These are phyloP conservation scores for Ditylenchus dipsaci DNA, from an alignment of 1,140 invertebrate genomes.

Conservation along the genomic window DNA sequence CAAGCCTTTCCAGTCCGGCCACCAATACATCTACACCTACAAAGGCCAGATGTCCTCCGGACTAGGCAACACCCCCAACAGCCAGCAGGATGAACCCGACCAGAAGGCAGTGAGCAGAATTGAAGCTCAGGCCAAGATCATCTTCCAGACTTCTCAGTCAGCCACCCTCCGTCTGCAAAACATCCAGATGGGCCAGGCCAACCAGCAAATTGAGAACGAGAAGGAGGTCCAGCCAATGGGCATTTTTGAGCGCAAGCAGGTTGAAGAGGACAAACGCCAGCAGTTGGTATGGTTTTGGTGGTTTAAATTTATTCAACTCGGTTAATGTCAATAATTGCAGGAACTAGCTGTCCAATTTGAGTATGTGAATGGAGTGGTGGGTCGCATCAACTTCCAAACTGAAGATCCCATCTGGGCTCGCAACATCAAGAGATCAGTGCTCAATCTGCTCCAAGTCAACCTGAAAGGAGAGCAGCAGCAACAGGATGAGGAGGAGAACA, in stretches of 20 bases:
- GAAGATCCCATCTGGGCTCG: conserved; percentile 31
- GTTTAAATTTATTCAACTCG: no score
- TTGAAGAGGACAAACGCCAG: conserved; percentile 18
- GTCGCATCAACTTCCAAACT: conserved; percentile 22
- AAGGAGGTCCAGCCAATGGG: conserved; percentile 22
- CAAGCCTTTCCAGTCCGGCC: conserved; percentile 18
- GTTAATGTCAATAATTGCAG: no score
- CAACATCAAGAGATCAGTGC: conserved; percentile 32
- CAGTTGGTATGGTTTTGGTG: conserved; percentile 6
- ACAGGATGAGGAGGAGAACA: neutral
- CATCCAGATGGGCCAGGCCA: conserved; percentile 22
- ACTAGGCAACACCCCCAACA: neutral
- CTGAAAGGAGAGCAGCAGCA: conserved; percentile 22
- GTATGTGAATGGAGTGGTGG: conserved; percentile 30
- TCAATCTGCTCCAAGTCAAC: conserved; percentile 36
- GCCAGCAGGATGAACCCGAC: neutral
- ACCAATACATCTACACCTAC: conserved; percentile 22
- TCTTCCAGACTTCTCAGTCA: conserved; percentile 18
- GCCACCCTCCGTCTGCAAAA: conserved; percentile 20
- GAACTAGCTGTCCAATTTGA: conserved; percentile 26
- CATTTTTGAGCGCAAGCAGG: conserved; percentile 14
- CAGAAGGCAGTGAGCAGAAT: conserved; percentile 35
- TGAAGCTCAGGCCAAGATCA: conserved; percentile 21
- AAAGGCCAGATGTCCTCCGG: conserved; percentile 24
- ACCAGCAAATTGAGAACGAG: conserved; percentile 13